Conservation (phyloP, 2,888 invertebrate genomes). For the Epinotia ramella region DNA sequence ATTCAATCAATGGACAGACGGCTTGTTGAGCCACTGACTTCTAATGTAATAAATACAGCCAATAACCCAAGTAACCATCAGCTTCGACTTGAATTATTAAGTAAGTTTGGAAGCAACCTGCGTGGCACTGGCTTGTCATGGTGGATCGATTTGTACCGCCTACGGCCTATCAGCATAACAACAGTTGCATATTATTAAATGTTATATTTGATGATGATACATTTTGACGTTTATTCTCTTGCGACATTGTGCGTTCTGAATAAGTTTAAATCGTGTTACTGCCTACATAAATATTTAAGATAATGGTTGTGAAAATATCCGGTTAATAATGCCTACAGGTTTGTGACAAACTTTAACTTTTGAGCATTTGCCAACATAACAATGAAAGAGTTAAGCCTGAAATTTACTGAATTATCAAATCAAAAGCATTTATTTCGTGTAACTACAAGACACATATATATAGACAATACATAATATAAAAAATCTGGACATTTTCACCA, state of each 20-base stretch:
- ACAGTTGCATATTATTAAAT: constrained; percentile 41
- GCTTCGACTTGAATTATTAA: neutral
- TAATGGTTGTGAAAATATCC: constrained; percentile 16
- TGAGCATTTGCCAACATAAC: constrained; percentile 21
- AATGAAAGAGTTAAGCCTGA: neutral
- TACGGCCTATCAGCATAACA: constrained; percentile 38
- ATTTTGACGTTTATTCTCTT: constrained; percentile 31
- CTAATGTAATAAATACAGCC: constrained; percentile 42
- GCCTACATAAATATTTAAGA: constrained; percentile 25
- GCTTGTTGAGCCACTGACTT: constrained; percentile 60
- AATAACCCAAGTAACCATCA: constrained; percentile 24
- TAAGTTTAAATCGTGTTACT: constrained; percentile 11
- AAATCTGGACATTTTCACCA: too few relatives aligned
- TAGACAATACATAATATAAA: too few relatives aligned
- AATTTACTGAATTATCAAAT: neutral
- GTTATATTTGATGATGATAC: constrained; percentile 33
- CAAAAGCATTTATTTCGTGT: too few relatives aligned
- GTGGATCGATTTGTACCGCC: constrained; percentile 37
- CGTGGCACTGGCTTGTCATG: constrained; percentile 11
- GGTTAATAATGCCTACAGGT: neutral
- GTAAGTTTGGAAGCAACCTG: constrained; percentile 13
- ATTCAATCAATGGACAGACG: constrained; percentile 75
- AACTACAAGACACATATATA: too few relatives aligned
- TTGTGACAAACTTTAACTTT: constrained; percentile 15
- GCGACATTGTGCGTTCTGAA: constrained; percentile 4